Percentiles rank a stretch among this genome's conserved stretches.
phyloP scores from a whole-genome alignment of 2,113 vertebrate species.

The Sinocyclocheilus grahami region DNA sequence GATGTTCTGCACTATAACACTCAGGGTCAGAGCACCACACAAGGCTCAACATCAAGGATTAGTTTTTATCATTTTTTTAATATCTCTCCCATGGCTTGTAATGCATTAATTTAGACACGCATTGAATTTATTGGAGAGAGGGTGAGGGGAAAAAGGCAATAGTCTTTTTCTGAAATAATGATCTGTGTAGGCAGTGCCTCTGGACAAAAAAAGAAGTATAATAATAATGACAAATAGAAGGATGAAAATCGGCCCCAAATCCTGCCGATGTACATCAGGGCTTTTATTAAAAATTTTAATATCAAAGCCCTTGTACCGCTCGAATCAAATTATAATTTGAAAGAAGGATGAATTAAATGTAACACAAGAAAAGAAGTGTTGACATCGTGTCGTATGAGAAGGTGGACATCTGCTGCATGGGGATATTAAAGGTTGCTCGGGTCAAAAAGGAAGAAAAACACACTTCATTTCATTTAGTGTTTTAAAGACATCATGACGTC shows the following conservation, averaged over 20 bases:
- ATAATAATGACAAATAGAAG: constrained; percentile 64
- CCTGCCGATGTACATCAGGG: constrained; percentile 47
- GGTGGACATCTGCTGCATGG: background rate
- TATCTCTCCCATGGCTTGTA: constrained; percentile 72
- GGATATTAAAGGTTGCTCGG: constrained; percentile 1
- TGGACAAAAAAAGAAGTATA: constrained; percentile 45
- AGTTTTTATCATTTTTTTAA: constrained; percentile 76
- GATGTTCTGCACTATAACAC: constrained; percentile 78
- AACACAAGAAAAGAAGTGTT: constrained; percentile 25
- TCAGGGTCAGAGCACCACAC: constrained; percentile 67
- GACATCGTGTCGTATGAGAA: constrained; percentile 13
- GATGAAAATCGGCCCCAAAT: constrained; percentile 52
- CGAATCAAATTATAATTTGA: constrained; percentile 51
- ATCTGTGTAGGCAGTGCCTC: constrained; percentile 43
- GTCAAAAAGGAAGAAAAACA: background rate
- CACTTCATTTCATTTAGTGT: background rate
- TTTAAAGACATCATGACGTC: background rate
- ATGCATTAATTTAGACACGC: constrained; percentile 77
- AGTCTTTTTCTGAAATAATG: constrained; percentile 55
- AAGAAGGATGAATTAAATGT: constrained; percentile 28
- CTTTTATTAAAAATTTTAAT: constrained; percentile 60
- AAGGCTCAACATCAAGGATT: constrained; percentile 66
- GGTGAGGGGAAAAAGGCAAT: constrained; percentile 20
- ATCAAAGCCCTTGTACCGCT: constrained; percentile 52
- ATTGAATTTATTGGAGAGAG: constrained; percentile 71